A percentile compares a stretch with the other conserved stretches of the same genome.
These are phyloP conservation scores for Antheraea assamensis DNA, from an alignment of 2,888 invertebrate genomes.

Conservation along the genomic window DNA sequence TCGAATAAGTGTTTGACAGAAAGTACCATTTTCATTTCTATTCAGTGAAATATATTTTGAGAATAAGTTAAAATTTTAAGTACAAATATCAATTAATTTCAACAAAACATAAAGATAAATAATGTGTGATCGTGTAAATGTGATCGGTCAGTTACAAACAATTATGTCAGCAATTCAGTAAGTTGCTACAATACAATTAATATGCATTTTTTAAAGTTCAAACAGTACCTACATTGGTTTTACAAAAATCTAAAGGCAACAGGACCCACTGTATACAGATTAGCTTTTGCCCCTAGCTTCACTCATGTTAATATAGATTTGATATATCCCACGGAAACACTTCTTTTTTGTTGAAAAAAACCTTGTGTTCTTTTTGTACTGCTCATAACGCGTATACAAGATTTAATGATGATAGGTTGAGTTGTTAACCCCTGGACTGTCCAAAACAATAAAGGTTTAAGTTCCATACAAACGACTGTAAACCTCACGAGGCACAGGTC, in stretches of 20 bases:
- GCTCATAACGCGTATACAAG: too few relatives aligned
- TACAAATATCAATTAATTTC: neutral
- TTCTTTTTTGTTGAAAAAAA: too few relatives aligned
- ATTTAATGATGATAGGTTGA: too few relatives aligned
- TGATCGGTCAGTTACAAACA: constrained; percentile 63
- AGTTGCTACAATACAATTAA: constrained; percentile 27
- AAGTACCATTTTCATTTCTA: neutral
- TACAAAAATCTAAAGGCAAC: neutral
- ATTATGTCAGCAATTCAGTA: constrained; percentile 69
- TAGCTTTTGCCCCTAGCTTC: too few relatives aligned
- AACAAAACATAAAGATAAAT: constrained; percentile 26
- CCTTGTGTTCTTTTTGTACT: too few relatives aligned
- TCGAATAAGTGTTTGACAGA: neutral
- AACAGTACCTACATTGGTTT: neutral
- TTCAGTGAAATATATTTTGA: constrained; percentile 5
- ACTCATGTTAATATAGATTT: too few relatives aligned
- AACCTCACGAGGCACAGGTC: too few relatives aligned
- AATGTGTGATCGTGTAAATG: constrained; percentile 71
- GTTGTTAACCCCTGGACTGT: too few relatives aligned
- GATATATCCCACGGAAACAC: too few relatives aligned
- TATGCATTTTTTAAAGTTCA: neutral
- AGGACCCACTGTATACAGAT: too few relatives aligned
- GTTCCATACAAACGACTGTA: too few relatives aligned
- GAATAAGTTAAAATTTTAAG: constrained; percentile 14
- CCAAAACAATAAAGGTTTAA: too few relatives aligned